Conservation (phyloP, 92 coral and sea anemone genomes). For the Anthopleura xanthogrammica region DNA sequence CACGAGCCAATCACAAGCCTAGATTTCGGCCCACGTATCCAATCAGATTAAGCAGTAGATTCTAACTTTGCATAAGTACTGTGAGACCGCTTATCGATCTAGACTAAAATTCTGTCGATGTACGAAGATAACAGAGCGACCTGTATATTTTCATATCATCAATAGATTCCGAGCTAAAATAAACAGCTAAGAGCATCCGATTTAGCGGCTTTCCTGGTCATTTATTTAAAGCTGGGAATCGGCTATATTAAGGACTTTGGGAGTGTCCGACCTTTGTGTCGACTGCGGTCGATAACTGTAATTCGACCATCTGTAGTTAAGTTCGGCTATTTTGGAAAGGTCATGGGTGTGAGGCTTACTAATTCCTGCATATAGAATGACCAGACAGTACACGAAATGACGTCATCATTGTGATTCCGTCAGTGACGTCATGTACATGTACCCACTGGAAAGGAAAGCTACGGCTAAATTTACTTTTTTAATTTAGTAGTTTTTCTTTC, state of each 20-base stretch:
- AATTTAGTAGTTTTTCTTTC: too few species aligned
- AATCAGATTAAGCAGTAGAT: not conserved
- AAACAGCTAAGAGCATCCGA: not conserved
- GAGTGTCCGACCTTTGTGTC: not conserved
- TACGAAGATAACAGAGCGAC: not conserved
- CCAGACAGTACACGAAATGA: not conserved
- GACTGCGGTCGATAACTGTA: not conserved
- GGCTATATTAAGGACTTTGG: not conserved
- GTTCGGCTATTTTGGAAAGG: not conserved
- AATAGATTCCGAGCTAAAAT: not conserved
- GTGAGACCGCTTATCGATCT: not conserved
- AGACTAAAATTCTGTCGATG: not conserved
- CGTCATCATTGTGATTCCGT: not conserved
- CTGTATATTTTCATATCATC: not conserved
- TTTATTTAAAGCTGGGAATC: not conserved
- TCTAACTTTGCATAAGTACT: not conserved
- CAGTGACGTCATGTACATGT: not conserved
- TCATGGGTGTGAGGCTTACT: not conserved
- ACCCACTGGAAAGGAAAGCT: too few species aligned
- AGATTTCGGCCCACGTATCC: not conserved
- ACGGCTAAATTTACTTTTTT: too few species aligned
- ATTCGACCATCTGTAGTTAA: not conserved
- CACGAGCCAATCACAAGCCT: not conserved
- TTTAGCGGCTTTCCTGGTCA: not conserved
- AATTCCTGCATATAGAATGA: not conserved